Conservation (phyloP, 2,113 vertebrate species). For the Perognathus longimembris region DNA sequence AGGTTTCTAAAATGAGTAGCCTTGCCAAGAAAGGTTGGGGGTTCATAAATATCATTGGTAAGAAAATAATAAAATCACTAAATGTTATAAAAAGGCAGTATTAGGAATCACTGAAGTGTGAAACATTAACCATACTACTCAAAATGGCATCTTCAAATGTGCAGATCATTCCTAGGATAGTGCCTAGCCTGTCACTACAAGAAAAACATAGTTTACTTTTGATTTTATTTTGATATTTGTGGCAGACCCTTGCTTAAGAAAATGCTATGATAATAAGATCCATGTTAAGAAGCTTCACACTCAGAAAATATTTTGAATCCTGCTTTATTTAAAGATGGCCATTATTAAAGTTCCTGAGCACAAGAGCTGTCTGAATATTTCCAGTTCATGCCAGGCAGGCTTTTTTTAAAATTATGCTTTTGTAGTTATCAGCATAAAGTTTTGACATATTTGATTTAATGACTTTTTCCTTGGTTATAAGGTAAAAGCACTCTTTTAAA, state of each 20-base stretch:
- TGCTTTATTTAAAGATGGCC: constrained; percentile 38
- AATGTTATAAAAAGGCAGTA: constrained; percentile 58
- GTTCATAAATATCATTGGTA: constrained; percentile 69
- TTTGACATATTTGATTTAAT: neutral
- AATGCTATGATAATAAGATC: neutral
- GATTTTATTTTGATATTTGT: constrained; percentile 62
- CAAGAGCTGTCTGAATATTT: neutral
- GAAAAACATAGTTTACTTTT: constrained; percentile 58
- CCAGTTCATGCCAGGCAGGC: neutral
- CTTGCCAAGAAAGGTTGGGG: constrained; percentile 66
- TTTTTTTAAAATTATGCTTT: neutral
- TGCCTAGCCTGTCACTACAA: constrained; percentile 1
- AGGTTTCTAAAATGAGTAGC: constrained; percentile 69
- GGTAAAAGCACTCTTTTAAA: neutral
- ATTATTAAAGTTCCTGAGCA: neutral
- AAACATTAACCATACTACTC: constrained; percentile 67
- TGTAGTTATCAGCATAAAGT: neutral
- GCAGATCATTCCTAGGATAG: constrained; percentile 62
- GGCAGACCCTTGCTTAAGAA: constrained; percentile 56
- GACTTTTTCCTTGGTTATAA: neutral
- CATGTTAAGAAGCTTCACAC: constrained; percentile 67
- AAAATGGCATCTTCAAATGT: constrained; percentile 59
- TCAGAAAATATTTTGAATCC: constrained; percentile 7
- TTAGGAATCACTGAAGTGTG: constrained; percentile 8
- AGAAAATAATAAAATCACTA: constrained; percentile 66